Conservation (phyloP, 2,888 invertebrate species). For the Pseudococcus jackbeardsleyi region DNA sequence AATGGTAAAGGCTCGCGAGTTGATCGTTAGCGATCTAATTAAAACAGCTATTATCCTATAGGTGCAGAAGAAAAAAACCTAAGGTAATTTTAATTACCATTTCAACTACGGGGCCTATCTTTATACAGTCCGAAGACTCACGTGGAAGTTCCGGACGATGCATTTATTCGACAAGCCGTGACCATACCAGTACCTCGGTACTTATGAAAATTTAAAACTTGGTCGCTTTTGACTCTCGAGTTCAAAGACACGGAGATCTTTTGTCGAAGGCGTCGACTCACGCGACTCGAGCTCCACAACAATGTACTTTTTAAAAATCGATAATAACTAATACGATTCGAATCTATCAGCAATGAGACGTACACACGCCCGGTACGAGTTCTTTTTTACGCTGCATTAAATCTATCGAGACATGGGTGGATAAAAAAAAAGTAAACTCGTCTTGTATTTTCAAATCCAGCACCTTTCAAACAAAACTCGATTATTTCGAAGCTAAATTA, state of each 20-base stretch:
- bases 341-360: conserved; percentile 21
- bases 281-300: conserved; percentile 5
- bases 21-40: conserved; percentile 24
- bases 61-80: neutral
- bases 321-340: conserved; percentile 14
- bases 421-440: neutral
- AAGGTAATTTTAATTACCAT: conserved; percentile 3
- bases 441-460: neutral
- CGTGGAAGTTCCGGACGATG: neutral
- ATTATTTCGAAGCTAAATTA: neutral
- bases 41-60: conserved; percentile 2
- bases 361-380: conserved; percentile 27
- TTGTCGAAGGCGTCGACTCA: conserved; percentile 1
- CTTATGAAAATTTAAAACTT: conserved; percentile 23
- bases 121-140: neutral
- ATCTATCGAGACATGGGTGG: neutral
- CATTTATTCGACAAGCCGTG: conserved; percentile 14
- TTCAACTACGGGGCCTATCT: neutral
- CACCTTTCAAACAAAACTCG: neutral
- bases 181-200: neutral
- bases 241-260: conserved; percentile 7
- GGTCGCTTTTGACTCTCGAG: neutral
- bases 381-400: conserved; percentile 1
- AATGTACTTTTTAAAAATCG: neutral
- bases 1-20: neutral